These are phyloP conservation scores for Muricea muricata DNA, from an alignment of 92 coral and sea anemone genomes.

Conservation along the genomic window DNA sequence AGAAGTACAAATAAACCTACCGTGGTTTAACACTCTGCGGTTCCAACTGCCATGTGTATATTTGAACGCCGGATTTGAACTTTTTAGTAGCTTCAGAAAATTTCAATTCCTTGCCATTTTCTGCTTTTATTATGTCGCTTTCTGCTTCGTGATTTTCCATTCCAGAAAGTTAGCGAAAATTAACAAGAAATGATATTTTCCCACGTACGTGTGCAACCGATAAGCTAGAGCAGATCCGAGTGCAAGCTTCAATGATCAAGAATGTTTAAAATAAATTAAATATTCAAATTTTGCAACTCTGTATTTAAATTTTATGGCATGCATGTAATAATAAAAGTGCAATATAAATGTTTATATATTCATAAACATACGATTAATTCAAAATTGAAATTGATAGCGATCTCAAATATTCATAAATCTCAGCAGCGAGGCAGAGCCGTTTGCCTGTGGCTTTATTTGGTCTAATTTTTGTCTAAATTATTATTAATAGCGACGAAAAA, in stretches of 20 bases:
- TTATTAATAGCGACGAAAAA: no score
- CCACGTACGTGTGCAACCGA: no score
- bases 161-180: background rate
- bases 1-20: background rate
- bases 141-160: background rate
- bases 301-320: background rate
- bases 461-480: no score
- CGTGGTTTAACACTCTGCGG: background rate
- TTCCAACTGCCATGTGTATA: background rate
- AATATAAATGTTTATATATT: no score
- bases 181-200: background rate
- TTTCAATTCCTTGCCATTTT: background rate
- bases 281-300: background rate
- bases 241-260: background rate
- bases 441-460: no score
- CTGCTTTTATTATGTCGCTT: background rate
- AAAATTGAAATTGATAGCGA: no score
- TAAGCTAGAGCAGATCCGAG: background rate
- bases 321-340: no score
- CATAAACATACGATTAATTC: no score
- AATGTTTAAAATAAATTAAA: background rate
- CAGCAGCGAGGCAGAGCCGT: no score
- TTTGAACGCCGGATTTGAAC: constrained; percentile 17
- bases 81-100: constrained; percentile 11
- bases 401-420: no score